phyloP scores from a whole-genome alignment of 1,140 invertebrate species.

The Lordiphosa stackelbergi region DNA sequence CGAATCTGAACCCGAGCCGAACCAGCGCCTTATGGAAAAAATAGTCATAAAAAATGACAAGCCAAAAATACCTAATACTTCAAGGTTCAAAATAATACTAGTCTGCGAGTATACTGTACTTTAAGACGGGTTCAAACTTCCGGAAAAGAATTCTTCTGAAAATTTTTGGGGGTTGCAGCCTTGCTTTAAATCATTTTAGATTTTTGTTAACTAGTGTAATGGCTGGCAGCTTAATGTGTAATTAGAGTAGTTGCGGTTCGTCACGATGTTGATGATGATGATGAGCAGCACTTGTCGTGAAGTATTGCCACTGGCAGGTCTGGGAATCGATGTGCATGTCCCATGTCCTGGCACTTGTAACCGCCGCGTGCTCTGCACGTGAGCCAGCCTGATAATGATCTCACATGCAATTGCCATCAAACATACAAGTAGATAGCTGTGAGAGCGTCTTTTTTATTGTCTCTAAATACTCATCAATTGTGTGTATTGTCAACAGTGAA shows the following conservation, averaged over 20 bases:
- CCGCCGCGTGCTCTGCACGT: conserved; percentile 68
- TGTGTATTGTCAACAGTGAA: conserved; percentile 54
- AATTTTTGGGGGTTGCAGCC: no score
- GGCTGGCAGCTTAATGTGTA: conserved; percentile 55
- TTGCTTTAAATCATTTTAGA: background rate
- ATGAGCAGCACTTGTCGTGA: conserved; percentile 61
- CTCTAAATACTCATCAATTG: conserved; percentile 22
- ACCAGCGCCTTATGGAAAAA: no score
- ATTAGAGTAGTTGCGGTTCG: conserved; percentile 67
- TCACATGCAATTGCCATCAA: conserved; percentile 43
- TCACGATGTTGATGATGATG: conserved; percentile 26
- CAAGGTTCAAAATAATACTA: no score
- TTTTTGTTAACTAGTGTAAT: conserved; percentile 25
- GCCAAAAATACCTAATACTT: no score
- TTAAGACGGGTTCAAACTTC: no score
- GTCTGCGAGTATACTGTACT: no score
- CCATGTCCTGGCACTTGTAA: conserved; percentile 45
- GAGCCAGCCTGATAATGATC: conserved; percentile 54
- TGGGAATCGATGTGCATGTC: conserved; percentile 37
- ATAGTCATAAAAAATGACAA: no score
- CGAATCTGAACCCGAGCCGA: no score
- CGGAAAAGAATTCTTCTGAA: no score
- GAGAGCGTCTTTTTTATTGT: conserved; percentile 31
- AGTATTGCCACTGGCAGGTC: conserved; percentile 30
- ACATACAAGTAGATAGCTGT: conserved; percentile 23